Percentiles rank a stretch among this genome's conserved stretches.
phyloP scores from a whole-genome alignment of 2,113 vertebrate species.

The Phrynocephalus versicolor region DNA sequence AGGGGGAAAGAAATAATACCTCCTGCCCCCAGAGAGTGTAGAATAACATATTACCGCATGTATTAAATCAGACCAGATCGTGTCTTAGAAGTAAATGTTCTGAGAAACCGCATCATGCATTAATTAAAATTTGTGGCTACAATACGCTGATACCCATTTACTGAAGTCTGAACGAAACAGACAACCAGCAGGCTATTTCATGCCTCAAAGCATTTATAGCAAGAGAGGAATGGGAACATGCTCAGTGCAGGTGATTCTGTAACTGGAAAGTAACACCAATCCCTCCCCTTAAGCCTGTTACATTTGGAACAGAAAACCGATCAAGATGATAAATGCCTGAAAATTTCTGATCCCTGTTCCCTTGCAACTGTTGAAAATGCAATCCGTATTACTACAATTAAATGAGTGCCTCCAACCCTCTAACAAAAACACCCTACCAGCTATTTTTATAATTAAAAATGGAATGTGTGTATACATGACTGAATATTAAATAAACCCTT shows the following conservation, averaged over 20 bases:
- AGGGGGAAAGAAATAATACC: not conserved
- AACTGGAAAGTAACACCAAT: constrained; percentile 68
- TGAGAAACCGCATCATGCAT: constrained; percentile 56
- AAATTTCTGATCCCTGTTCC: constrained; percentile 10
- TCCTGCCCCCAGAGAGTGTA: not conserved
- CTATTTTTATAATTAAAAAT: constrained; percentile 45
- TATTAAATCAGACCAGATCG: constrained; percentile 30
- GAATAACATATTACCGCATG: constrained; percentile 18
- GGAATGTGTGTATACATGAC: constrained; percentile 23
- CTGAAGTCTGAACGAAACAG: constrained; percentile 68
- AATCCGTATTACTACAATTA: constrained; percentile 32
- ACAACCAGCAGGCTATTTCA: constrained; percentile 80
- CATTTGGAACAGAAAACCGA: constrained; percentile 47
- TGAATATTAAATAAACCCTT: not conserved
- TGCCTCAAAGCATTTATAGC: constrained; percentile 77
- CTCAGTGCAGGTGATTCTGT: constrained; percentile 65
- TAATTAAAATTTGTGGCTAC: constrained; percentile 60
- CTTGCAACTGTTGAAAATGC: not conserved
- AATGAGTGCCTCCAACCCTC: constrained; percentile 20
- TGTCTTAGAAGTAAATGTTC: constrained; percentile 65
- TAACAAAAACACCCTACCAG: constrained; percentile 30
- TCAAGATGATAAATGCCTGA: constrained; percentile 46
- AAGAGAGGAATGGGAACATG: constrained; percentile 60
- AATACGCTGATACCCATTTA: constrained; percentile 75
- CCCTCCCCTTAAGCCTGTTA: constrained; percentile 55